phyloP scores from a whole-genome alignment of 2,797 vertebrate genomes.

The Cheracebus regulus region DNA sequence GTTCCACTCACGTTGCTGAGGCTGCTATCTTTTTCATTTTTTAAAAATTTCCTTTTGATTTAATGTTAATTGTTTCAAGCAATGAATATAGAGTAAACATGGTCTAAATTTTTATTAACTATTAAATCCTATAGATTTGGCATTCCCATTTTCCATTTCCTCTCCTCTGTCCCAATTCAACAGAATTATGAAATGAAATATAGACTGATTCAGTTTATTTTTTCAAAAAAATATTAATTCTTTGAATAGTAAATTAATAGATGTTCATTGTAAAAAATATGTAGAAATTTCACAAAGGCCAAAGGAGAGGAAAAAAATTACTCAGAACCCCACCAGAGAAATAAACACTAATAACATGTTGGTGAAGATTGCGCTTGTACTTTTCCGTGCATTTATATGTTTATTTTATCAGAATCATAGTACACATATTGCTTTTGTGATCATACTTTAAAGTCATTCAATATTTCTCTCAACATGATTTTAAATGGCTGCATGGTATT shows the following conservation, averaged over 20 bases:
- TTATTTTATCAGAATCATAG: constrained; percentile 24
- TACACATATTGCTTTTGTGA: constrained; percentile 5
- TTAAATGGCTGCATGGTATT: not conserved
- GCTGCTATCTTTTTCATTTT: constrained; percentile 38
- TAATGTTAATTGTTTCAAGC: constrained; percentile 8
- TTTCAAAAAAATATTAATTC: not conserved
- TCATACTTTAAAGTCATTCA: constrained; percentile 45
- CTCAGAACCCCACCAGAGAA: not conserved
- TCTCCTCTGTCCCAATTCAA: constrained; percentile 8
- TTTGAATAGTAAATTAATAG: not conserved
- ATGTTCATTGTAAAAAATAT: constrained; percentile 5
- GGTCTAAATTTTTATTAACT: not conserved
- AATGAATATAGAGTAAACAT: constrained; percentile 20
- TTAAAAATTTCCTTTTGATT: constrained; percentile 13
- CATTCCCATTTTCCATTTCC: constrained; percentile 10
- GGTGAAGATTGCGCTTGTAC: not conserved
- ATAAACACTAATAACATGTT: not conserved
- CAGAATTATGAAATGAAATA: constrained; percentile 18
- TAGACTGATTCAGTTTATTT: not conserved
- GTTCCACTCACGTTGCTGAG: constrained; percentile 4
- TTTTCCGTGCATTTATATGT: constrained; percentile 23
- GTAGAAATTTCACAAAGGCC: constrained; percentile 1
- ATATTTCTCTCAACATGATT: not conserved
- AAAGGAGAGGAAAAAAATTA: constrained; percentile 5
- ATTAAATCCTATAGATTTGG: not conserved